These are phyloP conservation scores for Arizona elegans DNA, from an alignment of 2,113 vertebrate species.

Conservation along the genomic window DNA sequence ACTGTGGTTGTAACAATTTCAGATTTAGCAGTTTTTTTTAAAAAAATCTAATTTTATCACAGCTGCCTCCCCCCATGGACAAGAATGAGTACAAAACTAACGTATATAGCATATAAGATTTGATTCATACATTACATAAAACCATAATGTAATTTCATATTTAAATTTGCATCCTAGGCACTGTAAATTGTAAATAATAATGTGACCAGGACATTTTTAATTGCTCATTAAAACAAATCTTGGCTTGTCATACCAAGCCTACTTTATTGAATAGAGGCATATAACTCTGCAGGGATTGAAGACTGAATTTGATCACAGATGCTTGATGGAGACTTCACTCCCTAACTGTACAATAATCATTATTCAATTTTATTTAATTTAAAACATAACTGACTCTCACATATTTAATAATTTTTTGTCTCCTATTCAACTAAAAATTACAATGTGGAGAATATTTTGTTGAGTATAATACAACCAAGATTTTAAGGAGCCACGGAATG, in stretches of 20 bases:
- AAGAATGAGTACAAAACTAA: too few relatives aligned
- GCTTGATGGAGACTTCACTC: not conserved
- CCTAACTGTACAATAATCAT: not conserved
- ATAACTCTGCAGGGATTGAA: not conserved
- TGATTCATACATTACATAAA: not conserved
- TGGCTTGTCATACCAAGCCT: not conserved
- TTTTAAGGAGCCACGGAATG: not conserved
- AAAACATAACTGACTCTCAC: not conserved
- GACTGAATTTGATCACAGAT: not conserved
- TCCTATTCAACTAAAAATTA: not conserved
- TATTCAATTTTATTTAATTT: not conserved
- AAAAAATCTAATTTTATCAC: not conserved
- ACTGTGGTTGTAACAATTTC: not conserved
- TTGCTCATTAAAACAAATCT: not conserved
- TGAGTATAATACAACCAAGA: not conserved
- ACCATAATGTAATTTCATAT: not conserved
- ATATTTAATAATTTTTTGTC: not conserved
- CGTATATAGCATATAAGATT: not conserved
- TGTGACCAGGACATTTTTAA: not conserved
- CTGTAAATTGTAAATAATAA: not conserved
- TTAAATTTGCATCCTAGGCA: not conserved
- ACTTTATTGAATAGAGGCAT: not conserved
- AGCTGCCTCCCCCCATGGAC: not conserved
- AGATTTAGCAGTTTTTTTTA: not conserved
- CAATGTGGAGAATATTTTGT: not conserved